phyloP scores from a whole-genome alignment of 2,113 vertebrate genomes.

The Hippocampus zosterae region DNA sequence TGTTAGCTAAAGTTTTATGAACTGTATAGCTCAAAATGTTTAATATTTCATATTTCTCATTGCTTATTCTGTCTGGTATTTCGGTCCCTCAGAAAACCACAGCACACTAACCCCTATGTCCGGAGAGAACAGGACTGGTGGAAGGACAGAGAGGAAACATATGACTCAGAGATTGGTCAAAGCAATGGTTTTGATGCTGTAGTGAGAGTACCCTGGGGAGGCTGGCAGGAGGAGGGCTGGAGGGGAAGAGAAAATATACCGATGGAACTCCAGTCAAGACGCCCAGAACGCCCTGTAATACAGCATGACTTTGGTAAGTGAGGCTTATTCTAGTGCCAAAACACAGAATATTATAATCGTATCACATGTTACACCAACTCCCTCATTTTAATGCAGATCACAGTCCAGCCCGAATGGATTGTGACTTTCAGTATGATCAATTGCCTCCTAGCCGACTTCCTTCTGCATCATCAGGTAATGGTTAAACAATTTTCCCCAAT shows the following conservation, averaged over 20 bases:
- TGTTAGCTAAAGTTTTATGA: not conserved
- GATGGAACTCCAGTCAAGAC: slow-evolving; percentile 42
- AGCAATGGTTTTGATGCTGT: not conserved
- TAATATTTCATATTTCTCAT: not conserved
- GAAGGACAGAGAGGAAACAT: slow-evolving; percentile 6
- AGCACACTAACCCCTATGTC: slow-evolving; percentile 62
- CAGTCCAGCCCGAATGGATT: slow-evolving; percentile 26
- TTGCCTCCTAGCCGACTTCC: slow-evolving; percentile 7
- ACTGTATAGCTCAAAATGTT: not conserved
- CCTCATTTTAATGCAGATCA: slow-evolving; percentile 33
- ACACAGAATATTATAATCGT: not conserved
- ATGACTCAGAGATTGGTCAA: slow-evolving; percentile 6
- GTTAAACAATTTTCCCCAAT: not conserved
- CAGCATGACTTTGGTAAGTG: slow-evolving; percentile 46
- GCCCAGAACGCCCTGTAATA: slow-evolving; percentile 15
- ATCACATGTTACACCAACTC: not conserved
- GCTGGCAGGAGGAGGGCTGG: slow-evolving; percentile 48
- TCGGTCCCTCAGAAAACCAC: slow-evolving; percentile 42
- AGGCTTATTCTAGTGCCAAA: not conserved
- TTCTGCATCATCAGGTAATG: slow-evolving; percentile 45
- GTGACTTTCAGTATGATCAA: slow-evolving; percentile 14
- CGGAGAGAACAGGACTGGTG: slow-evolving; percentile 16
- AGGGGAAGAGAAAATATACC: slow-evolving; percentile 48
- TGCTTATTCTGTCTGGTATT: not conserved
- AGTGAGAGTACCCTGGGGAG: slow-evolving; percentile 21